phyloP scores from a whole-genome alignment of 2,888 invertebrate species.

The Patella depressa region DNA sequence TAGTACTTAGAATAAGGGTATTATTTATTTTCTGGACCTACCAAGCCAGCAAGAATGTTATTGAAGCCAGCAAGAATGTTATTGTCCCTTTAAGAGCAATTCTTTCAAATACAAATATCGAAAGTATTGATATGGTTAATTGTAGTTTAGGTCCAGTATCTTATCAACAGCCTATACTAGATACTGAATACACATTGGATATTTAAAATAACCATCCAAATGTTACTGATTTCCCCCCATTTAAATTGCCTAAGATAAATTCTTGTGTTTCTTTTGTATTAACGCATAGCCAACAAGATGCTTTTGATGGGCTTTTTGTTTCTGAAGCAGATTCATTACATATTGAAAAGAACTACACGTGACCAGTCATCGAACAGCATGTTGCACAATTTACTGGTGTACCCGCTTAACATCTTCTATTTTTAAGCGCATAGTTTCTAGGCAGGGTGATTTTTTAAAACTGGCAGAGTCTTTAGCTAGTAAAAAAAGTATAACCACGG shows the following conservation, averaged over 20 bases:
- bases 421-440: background rate
- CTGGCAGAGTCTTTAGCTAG: background rate
- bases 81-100: background rate
- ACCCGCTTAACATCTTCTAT: background rate
- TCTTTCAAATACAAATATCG: background rate
- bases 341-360: background rate
- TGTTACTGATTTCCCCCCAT: background rate
- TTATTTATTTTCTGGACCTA: too few species aligned
- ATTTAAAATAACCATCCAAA: background rate
- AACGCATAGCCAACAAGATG: conserved; percentile 3
- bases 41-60: too few species aligned
- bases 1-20: too few species aligned
- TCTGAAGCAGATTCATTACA: background rate
- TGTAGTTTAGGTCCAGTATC: too few species aligned
- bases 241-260: background rate
- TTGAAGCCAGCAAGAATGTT: too few species aligned
- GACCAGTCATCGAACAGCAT: background rate
- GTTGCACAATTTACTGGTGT: conserved; percentile 4
- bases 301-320: background rate
- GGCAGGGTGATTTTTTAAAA: background rate
- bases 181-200: background rate
- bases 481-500: too few species aligned
- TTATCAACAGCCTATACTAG: background rate
- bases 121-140: background rate
- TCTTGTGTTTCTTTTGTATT: background rate